Conservation (phyloP, 2,113 vertebrate genomes). For the Willisornis vidua region DNA sequence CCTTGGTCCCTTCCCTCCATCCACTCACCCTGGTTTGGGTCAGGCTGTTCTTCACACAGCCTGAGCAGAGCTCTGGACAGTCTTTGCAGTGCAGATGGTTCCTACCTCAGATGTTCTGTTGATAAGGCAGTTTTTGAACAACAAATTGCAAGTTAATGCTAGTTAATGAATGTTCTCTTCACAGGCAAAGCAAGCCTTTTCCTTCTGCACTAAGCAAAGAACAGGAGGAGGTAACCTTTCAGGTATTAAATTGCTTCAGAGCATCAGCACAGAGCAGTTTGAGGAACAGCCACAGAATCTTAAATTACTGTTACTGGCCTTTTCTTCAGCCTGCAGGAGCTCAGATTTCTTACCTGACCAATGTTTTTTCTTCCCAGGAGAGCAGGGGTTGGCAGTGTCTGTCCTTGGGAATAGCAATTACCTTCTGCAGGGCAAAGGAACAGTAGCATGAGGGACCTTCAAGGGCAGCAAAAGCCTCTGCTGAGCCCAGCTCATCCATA, state of each 20-base stretch:
- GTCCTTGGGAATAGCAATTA: not conserved
- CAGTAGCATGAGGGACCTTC: not conserved
- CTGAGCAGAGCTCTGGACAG: not conserved
- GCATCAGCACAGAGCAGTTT: constrained; percentile 10
- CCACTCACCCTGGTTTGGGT: not conserved
- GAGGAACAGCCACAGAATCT: constrained; percentile 38
- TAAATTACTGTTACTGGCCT: constrained; percentile 33
- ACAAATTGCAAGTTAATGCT: constrained; percentile 33
- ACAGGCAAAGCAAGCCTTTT: constrained; percentile 6
- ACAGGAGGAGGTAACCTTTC: constrained; percentile 23
- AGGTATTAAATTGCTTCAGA: constrained; percentile 27
- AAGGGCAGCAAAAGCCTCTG: not conserved
- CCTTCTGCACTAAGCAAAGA: constrained; percentile 8
- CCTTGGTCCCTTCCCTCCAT: not conserved
- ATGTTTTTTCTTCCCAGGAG: not conserved
- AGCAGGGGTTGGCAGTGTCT: not conserved
- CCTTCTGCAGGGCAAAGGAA: not conserved
- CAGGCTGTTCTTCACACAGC: not conserved
- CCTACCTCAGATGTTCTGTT: constrained; percentile 28
- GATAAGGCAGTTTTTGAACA: constrained; percentile 35
- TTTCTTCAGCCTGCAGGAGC: not conserved
- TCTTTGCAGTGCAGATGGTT: constrained; percentile 13
- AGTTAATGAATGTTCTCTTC: constrained; percentile 47
- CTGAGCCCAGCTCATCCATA: not conserved
- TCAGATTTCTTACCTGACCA: constrained; percentile 21